Evolutionary conservation across 2,888 invertebrate species (phyloP).

Genomic region (Platycheirus rosarum): DNA sequence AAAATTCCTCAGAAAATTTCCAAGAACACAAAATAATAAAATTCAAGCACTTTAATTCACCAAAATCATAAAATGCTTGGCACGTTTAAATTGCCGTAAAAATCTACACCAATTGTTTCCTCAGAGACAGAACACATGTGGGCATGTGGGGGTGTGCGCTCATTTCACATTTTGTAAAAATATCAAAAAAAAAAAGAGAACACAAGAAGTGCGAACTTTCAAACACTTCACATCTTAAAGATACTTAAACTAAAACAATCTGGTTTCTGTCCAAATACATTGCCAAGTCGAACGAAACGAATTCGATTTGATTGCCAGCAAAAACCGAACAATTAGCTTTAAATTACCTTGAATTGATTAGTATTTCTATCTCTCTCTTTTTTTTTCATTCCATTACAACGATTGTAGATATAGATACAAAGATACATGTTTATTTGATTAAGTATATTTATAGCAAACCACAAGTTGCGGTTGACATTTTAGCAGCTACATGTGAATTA

Average conservation of each 20-base stretch:
- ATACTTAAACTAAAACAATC: conserved; percentile 17
- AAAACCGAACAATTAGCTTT: conserved; percentile 58
- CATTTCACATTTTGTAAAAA: conserved; percentile 43
- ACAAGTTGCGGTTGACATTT: conserved; percentile 43
- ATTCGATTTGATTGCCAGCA: conserved; percentile 41
- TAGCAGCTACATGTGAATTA: conserved; percentile 47
- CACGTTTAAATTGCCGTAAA: neutral
- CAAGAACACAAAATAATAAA: neutral
- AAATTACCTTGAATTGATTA: conserved; percentile 63
- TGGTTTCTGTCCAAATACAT: conserved; percentile 46
- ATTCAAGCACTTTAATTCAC: conserved; percentile 11
- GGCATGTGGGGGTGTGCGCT: conserved; percentile 23
- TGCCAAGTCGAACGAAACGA: conserved; percentile 40
- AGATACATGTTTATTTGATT: neutral
- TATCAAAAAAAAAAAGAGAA: neutral
- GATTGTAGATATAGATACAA: conserved; percentile 28
- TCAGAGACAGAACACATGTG: no score
- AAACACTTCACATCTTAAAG: conserved; percentile 37
- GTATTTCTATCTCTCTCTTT: conserved; percentile 9
- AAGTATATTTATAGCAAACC: conserved; percentile 41
- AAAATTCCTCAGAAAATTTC: neutral
- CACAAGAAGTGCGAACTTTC: conserved; percentile 53
- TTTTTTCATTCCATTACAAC: neutral
- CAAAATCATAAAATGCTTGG: conserved; percentile 18
- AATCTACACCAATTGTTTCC: neutral